phyloP scores from a whole-genome alignment of 1,140 invertebrate species.

The Leptestheria dahalacensis region DNA sequence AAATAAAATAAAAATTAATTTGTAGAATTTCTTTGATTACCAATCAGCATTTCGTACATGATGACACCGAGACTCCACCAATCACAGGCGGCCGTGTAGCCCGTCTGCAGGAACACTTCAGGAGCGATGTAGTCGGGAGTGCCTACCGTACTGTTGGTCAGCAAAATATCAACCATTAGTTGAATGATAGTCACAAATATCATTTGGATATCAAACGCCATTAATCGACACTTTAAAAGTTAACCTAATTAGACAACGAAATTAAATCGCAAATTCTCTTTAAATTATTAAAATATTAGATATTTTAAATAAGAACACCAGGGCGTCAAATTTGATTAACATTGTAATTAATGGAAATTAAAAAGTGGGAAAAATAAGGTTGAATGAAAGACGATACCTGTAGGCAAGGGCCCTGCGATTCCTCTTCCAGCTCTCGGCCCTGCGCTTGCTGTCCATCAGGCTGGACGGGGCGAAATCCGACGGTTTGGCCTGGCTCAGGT shows the following conservation, averaged over 20 bases:
- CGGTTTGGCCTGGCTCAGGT: constrained; percentile 89
- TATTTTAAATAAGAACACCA: too few species aligned
- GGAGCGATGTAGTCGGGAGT: constrained; percentile 99
- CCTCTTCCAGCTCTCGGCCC: constrained; percentile 96
- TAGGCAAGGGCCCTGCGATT: constrained; percentile 84
- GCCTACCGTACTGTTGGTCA: constrained; percentile 74
- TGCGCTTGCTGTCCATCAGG: constrained; percentile 87
- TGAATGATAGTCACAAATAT: too few species aligned
- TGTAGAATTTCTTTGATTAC: background rate
- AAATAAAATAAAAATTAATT: too few species aligned
- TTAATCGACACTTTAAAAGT: background rate
- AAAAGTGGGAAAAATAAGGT: too few species aligned
- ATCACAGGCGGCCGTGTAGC: constrained; percentile 92
- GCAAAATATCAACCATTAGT: background rate
- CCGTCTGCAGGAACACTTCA: constrained; percentile 83
- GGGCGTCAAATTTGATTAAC: too few species aligned
- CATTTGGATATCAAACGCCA: background rate
- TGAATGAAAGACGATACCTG: constrained; percentile 28
- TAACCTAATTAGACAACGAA: too few species aligned
- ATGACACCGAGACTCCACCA: constrained; percentile 99
- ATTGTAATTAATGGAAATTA: too few species aligned
- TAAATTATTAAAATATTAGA: too few species aligned
- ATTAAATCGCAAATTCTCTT: too few species aligned
- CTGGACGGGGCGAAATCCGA: constrained; percentile 60
- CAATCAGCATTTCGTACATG: constrained; percentile 99